These are phyloP conservation scores for Phania funesta DNA, from an alignment of 2,888 invertebrate species.

Conservation along the genomic window DNA sequence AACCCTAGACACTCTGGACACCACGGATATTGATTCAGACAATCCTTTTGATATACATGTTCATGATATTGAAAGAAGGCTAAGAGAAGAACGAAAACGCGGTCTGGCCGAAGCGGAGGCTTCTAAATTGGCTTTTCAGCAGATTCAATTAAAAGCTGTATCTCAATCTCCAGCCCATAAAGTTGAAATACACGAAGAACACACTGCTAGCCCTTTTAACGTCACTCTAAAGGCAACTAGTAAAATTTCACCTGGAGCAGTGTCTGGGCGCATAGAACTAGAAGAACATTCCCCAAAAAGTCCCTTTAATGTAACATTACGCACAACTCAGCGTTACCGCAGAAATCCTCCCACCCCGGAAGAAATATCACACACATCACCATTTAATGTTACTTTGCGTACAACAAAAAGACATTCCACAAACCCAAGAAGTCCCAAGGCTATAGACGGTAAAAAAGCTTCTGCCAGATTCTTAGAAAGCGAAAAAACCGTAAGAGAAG, in stretches of 20 bases:
- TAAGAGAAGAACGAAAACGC: constrained; percentile 82
- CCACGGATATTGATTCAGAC: constrained; percentile 68
- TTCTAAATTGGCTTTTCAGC: constrained; percentile 81
- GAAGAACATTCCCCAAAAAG: constrained; percentile 69
- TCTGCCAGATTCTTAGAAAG: constrained; percentile 86
- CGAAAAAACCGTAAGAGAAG: constrained; percentile 85
- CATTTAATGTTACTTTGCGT: constrained; percentile 70
- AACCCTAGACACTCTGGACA: constrained; percentile 51
- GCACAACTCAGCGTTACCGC: constrained; percentile 67
- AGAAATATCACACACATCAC: constrained; percentile 81
- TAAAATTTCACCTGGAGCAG: constrained; percentile 73
- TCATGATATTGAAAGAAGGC: constrained; percentile 83
- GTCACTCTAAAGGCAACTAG: constrained; percentile 81
- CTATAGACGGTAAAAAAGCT: constrained; percentile 83
- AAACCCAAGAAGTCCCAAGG: background rate
- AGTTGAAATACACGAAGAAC: constrained; percentile 75
- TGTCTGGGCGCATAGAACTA: constrained; percentile 69
- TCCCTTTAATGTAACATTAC: constrained; percentile 75
- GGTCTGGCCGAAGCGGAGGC: constrained; percentile 81
- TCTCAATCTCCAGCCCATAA: constrained; percentile 82
- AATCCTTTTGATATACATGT: constrained; percentile 82
- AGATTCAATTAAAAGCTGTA: constrained; percentile 83
- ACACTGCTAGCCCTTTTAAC: constrained; percentile 74
- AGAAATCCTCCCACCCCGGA: constrained; percentile 74
- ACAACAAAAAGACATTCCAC: constrained; percentile 60